Conservation (phyloP, 2,797 vertebrate species). For the Malurus splendens region DNA sequence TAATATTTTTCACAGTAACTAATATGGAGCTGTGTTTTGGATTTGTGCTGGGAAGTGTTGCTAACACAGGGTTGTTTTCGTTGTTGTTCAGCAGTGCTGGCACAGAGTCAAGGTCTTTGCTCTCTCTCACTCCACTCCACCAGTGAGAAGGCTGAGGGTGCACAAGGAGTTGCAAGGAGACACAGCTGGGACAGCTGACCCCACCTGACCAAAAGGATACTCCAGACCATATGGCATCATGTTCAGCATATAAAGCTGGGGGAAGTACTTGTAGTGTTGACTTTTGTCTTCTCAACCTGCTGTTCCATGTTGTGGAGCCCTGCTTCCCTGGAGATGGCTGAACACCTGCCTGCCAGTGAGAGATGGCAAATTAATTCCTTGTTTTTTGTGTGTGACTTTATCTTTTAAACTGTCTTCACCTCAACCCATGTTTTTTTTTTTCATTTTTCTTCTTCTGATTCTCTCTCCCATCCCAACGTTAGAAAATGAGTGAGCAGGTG, state of each 20-base stretch:
- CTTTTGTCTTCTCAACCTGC: not conserved
- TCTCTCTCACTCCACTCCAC: not conserved
- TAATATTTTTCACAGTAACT: not conserved
- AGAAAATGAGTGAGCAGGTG: not conserved
- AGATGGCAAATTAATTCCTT: not conserved
- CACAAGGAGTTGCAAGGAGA: not conserved
- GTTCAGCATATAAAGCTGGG: not conserved
- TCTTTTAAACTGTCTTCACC: not conserved
- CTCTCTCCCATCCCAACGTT: rapidly evolving
- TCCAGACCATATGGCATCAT: not conserved
- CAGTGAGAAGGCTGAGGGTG: not conserved
- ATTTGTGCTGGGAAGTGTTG: not conserved
- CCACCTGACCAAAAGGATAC: not conserved
- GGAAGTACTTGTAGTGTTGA: not conserved
- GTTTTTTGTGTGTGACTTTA: not conserved
- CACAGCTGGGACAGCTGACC: not conserved
- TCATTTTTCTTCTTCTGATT: not conserved
- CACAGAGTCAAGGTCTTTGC: not conserved
- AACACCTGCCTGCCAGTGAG: not conserved
- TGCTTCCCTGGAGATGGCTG: not conserved
- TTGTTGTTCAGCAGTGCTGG: not conserved
- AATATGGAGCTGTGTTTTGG: not conserved
- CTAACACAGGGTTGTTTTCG: not conserved
- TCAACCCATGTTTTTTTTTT: not conserved
- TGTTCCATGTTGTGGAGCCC: not conserved